Evolutionary conservation across 53 echinoderm and acorn worm genomes (phyloP), one percentile per base, ranked within the genome.

Genomic region (Paelopatides confundens): DNA sequence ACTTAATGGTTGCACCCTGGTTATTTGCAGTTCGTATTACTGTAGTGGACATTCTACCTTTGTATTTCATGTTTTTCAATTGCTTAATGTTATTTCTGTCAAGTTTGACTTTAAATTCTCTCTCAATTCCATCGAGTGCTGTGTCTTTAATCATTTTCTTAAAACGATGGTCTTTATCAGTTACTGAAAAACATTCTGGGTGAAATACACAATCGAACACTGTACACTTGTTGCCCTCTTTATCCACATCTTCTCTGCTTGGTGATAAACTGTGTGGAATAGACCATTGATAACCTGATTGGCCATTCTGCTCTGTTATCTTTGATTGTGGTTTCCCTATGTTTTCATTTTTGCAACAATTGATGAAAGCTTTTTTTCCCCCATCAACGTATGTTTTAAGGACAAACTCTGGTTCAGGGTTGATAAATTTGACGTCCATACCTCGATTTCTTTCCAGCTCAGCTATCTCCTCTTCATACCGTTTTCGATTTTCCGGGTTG

Each of bases 131-230:
- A 92, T 94, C 84, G 7, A 94, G 28, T 1, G 94, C 95, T 15
- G 98, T 92, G 66, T 88, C 90, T 18, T 95, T 92, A 90, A 98
- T 95, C 71, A 98, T 52, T 48, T 89, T 85, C 62, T 85, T 66
- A 69, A 98, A 94, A 29, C 95, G 65, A 14, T 35, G 85, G 31
- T 98, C 93, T 43, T 89, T 98, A 29, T 90, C 90, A 27, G 85
- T 88, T 54, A 81, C 31, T 28, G 79, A 66, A 85, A 95, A 95
- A 50, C 95, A 93, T 17, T 93, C 94, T 9, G 98, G 95, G 71
- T 98, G 93, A 77, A 98, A 98, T 28, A 95, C 90, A 78, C 94
- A 92, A 66, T 98, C 98, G 51, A 90, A 98, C 26, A 98, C 98
- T 76, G 87, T 71, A 52, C 98, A 98, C 31, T 88, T 95, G n/a